A percentile compares a stretch with the other conserved stretches of the same genome.
Evolutionary conservation across 2,888 invertebrate genomes (phyloP).

Genomic region (Timema podura): DNA sequence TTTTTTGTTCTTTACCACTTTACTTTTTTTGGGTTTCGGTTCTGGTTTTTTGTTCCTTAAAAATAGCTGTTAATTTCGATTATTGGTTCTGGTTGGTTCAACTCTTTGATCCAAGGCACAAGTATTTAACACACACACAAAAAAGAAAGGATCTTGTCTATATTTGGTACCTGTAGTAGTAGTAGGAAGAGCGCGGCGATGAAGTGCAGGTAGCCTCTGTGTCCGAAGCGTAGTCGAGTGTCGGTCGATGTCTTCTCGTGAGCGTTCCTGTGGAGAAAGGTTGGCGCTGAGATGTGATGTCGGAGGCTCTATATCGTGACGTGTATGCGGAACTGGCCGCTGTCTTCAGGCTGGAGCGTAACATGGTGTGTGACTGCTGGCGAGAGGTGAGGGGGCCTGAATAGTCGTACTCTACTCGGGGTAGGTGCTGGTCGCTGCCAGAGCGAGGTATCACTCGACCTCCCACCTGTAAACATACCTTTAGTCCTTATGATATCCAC

Average conservation of each 20-base stretch:
- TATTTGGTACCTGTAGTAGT: conserved; percentile 55
- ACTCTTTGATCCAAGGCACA: too few species aligned
- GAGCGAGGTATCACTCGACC: conserved; percentile 64
- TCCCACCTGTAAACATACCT: neutral
- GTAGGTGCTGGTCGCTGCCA: conserved; percentile 87
- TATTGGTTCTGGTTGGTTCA: too few species aligned
- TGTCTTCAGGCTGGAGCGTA: conserved; percentile 76
- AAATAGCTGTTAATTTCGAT: too few species aligned
- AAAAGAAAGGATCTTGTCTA: neutral
- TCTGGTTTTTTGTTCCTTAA: too few species aligned
- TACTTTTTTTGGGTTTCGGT: too few species aligned
- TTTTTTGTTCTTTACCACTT: too few species aligned
- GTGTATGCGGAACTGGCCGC: conserved; percentile 39
- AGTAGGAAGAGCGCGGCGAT: conserved; percentile 67
- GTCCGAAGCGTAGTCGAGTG: conserved; percentile 90
- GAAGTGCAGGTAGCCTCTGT: conserved; percentile 81
- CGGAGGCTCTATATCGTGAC: conserved; percentile 19
- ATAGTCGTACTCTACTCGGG: conserved; percentile 69
- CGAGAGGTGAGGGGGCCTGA: conserved; percentile 39
- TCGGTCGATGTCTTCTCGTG: conserved; percentile 59
- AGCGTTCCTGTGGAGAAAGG: conserved; percentile 27
- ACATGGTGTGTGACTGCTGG: conserved; percentile 58
- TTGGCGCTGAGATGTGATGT: conserved; percentile 21
- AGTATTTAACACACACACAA: neutral
- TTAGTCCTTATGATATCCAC: too few species aligned